phyloP scores from a whole-genome alignment of 2,888 invertebrate genomes.

The Tipula unca region DNA sequence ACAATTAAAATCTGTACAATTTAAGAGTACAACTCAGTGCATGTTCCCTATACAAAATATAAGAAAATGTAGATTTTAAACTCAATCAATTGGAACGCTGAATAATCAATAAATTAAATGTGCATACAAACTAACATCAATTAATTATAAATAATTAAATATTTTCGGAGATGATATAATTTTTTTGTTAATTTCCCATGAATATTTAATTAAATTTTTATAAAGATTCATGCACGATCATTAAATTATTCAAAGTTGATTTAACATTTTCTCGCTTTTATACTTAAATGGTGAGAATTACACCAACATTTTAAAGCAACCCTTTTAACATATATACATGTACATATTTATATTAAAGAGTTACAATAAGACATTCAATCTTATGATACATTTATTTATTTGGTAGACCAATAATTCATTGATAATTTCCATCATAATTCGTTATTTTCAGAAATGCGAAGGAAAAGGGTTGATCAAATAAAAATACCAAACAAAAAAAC shows the following conservation, averaged over 20 bases:
- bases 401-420: constrained; percentile 14
- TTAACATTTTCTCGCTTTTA: neutral
- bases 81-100: neutral
- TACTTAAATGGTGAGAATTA: neutral
- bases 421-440: neutral
- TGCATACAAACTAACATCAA: neutral
- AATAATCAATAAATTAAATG: neutral
- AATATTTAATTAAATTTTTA: neutral
- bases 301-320: neutral
- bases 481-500: neutral
- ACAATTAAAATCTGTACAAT: no score
- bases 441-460: neutral
- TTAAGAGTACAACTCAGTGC: no score
- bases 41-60: no score
- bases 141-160: neutral
- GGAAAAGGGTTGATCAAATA: neutral
- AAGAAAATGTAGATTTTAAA: neutral
- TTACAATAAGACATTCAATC: neutral
- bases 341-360: neutral
- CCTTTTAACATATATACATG: neutral
- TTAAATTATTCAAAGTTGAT: constrained; percentile 8
- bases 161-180: neutral
- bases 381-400: neutral
- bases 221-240: neutral
- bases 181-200: constrained; percentile 8